Conservation (phyloP, 2,113 vertebrate genomes). For the Crotophaga sulcirostris region DNA sequence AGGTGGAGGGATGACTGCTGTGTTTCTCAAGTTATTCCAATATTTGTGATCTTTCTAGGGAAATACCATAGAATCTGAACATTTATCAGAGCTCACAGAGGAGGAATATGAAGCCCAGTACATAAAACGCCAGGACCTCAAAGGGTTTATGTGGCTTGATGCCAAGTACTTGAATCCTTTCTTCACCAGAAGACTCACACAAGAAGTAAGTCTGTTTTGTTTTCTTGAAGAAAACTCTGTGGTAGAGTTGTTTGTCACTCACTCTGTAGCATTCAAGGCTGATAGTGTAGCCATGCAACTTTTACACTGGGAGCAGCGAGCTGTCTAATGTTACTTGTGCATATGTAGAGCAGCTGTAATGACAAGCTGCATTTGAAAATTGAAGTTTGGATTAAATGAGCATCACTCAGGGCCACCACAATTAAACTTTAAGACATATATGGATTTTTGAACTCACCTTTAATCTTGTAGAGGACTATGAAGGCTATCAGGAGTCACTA, state of each 20-base stretch:
- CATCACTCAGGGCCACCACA: neutral
- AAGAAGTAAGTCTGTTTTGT: slow-evolving; percentile 82
- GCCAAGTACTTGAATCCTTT: slow-evolving; percentile 98
- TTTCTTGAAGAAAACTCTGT: neutral
- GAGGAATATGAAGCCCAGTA: slow-evolving; percentile 98
- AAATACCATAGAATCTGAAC: slow-evolving; percentile 92
- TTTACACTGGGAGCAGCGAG: neutral
- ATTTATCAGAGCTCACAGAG: slow-evolving; percentile 95
- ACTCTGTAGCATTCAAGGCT: neutral
- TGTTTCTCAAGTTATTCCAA: neutral
- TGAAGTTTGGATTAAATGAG: neutral
- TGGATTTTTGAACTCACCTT: neutral
- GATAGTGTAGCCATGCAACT: neutral
- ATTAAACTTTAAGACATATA: neutral
- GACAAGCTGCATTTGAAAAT: neutral
- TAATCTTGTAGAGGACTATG: neutral
- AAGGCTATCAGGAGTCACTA: neutral
- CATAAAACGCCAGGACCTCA: slow-evolving; percentile 91
- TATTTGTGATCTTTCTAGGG: slow-evolving; percentile 77
- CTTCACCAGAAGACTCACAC: slow-evolving; percentile 94
- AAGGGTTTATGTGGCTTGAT: slow-evolving; percentile 97
- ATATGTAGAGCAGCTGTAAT: neutral
- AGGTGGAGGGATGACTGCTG: neutral
- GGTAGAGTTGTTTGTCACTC: neutral
- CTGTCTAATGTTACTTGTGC: neutral